Conservation (phyloP, 2,797 vertebrate species). For the Bovichtus diacanthus region DNA sequence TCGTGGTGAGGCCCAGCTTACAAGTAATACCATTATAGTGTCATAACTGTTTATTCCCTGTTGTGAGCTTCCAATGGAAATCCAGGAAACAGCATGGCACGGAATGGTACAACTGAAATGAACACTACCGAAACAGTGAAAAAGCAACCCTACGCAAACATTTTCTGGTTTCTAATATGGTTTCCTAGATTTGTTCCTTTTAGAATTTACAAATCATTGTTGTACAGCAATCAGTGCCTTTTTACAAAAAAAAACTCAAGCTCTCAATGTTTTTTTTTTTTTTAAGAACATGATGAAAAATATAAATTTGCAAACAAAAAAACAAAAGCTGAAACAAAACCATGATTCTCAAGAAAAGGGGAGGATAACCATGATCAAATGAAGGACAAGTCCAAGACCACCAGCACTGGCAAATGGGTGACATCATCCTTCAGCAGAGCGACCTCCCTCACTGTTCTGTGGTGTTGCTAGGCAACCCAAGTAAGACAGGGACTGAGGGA, state of each 20-base stretch:
- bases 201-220: not conserved
- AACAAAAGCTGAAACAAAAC: conserved; percentile 15
- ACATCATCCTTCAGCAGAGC: conserved; percentile 88
- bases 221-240: not conserved
- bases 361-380: conserved; percentile 46
- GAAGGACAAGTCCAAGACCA: conserved; percentile 57
- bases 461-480: conserved; percentile 95
- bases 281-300: not conserved
- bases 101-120: not conserved
- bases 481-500: conserved; percentile 81
- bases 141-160: not conserved
- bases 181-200: not conserved
- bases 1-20: not conserved
- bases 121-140: not conserved
- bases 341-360: not conserved
- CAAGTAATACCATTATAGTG: not conserved
- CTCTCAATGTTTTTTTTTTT: not conserved
- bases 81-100: not conserved
- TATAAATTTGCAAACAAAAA: not conserved
- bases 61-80: not conserved
- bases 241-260: not conserved
- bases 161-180: conserved; percentile 3
- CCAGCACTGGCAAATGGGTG: conserved; percentile 84
- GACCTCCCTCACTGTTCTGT: conserved; percentile 90
- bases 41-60: not conserved